Evolutionary conservation across 2,113 vertebrate genomes (phyloP).

Genomic region (Eulemur rufifrons): DNA sequence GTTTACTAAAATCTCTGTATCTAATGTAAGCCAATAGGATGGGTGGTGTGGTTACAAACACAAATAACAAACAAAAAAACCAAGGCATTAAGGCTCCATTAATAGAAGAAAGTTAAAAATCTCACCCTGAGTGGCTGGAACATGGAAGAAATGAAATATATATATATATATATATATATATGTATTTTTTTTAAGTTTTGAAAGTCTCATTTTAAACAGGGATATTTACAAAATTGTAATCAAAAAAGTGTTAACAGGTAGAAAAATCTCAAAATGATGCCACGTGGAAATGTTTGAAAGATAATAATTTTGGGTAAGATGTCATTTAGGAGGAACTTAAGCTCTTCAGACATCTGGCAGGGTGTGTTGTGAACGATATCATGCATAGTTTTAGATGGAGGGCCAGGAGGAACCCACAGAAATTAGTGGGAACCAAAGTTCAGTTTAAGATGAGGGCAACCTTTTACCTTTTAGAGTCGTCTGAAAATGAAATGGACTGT

Average conservation of each 20-base stretch:
- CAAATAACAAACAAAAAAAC: background rate
- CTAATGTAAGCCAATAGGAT: background rate
- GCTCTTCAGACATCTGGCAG: background rate
- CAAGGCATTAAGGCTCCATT: background rate
- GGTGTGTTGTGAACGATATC: background rate
- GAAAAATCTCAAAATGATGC: background rate
- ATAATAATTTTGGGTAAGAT: background rate
- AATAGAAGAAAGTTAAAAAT: background rate
- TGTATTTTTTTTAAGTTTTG: background rate
- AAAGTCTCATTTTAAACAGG: background rate
- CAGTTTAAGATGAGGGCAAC: rapidly evolving
- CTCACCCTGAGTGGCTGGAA: background rate
- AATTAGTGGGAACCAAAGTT: background rate
- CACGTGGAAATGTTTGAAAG: background rate
- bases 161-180: no score
- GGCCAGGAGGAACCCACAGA: background rate
- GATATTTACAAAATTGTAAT: background rate
- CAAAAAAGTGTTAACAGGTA: background rate
- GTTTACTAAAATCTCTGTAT: background rate
- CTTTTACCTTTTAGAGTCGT: background rate
- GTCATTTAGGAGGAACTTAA: no score
- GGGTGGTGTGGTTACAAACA: no score
- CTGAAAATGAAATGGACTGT: background rate
- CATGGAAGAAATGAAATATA: background rate
- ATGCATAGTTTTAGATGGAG: rapidly evolving